Base-by-base conservation (phyloP, 2,113 vertebrate species). In the Eclectus roratus region DNA sequence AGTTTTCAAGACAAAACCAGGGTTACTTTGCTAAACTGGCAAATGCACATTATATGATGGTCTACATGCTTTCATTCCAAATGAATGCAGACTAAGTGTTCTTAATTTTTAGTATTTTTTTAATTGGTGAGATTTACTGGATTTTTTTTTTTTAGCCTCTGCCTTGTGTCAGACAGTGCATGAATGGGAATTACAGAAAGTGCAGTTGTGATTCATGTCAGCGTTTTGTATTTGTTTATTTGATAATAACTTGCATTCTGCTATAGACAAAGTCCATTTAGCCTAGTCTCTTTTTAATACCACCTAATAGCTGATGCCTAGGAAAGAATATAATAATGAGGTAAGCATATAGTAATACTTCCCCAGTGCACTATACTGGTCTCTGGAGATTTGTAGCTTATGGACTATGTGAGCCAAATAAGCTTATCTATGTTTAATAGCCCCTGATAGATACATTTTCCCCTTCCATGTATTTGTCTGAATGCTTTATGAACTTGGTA, bases 361-460 rank as follows among this genome's bases (percentile, higher is more conserved):
- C 81, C 61, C 87, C 17, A 37, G n/a, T 73, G 88, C 49, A 43
- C 37, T 37, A 2, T 65, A 49, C 31, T 73, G 41, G 25, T 83
- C 88, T 88, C 76, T 66, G 46, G 71, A 93, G 85, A 63, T 77
- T 53, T 91, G 37, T 49, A 70, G 68, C 41, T 94, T 85, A 44
- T 46, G 53, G 79, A 61, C 49, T 77, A 0, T 15, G 19, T 77
- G 49, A 93, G 63, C 71, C 76, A 96, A 89, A 80, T 83, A 70
- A 91, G 58, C 31, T 91, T 96, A 78, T 88, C 49, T 55, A 4
- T 83, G 68, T 94, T 95, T 94, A 85, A 90, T 83, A 93, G 53
- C 41, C 49, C 61, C 63, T 43, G 13, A 52, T 13, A 66, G 35
- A 70, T 79, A 23, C 13, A 2, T 58, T 63, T 29, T 47, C 10